phyloP scores from a whole-genome alignment of 2,113 vertebrate genomes.

The Cyphomyrus discorhynchus region DNA sequence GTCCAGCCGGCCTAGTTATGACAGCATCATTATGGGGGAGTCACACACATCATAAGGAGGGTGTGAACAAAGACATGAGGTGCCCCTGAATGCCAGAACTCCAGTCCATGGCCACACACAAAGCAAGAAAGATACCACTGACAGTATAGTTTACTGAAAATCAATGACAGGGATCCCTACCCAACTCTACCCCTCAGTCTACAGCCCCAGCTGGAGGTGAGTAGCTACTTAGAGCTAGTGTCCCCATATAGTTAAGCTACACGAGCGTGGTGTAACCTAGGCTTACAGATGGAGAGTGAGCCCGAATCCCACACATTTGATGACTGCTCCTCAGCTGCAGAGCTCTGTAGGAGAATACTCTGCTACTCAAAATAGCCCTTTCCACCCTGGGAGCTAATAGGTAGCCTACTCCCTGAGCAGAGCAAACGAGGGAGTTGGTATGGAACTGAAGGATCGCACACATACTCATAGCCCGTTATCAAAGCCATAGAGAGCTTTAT shows the following conservation, averaged over 20 bases:
- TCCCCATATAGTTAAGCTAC: not conserved
- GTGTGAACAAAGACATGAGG: not conserved
- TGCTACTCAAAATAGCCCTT: not conserved
- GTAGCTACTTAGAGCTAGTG: not conserved
- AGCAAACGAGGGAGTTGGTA: not conserved
- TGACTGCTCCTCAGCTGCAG: not conserved
- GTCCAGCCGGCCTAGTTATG: not conserved
- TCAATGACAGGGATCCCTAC: not conserved
- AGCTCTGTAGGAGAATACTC: not conserved
- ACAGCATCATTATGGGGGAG: not conserved
- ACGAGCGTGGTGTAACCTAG: not conserved
- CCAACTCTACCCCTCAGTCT: not conserved
- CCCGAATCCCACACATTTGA: not conserved
- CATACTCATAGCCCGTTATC: too few relatives aligned
- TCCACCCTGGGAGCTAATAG: not conserved
- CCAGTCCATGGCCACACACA: not conserved
- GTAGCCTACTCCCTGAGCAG: not conserved
- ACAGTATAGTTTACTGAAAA: not conserved
- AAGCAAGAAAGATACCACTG: not conserved
- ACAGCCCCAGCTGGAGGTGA: not conserved
- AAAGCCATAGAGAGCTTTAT: not conserved
- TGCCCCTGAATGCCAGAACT: not conserved
- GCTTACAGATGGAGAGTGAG: not conserved
- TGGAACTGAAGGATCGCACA: not conserved
- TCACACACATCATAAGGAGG: not conserved